Percentiles rank a stretch among this genome's conserved stretches.
These are phyloP conservation scores for Mesocricetus auratus DNA, from an alignment of 2,113 vertebrate species.

Conservation along the genomic window DNA sequence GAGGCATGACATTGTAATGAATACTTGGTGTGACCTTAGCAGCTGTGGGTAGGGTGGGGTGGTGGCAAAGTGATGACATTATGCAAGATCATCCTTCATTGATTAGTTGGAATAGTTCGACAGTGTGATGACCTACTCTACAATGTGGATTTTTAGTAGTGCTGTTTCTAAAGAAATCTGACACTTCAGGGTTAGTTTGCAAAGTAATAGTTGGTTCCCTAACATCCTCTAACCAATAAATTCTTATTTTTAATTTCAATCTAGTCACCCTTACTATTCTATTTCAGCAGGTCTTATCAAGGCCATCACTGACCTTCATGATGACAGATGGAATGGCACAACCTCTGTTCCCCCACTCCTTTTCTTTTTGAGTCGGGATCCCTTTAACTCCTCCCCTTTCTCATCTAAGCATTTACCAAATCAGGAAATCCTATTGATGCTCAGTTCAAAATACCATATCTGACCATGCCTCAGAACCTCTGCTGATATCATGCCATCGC, in stretches of 20 bases:
- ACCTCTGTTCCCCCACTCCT: not conserved
- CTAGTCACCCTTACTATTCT: not conserved
- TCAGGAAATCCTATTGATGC: not conserved
- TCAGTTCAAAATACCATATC: constrained; percentile 23
- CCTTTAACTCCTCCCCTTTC: not conserved
- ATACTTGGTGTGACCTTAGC: constrained; percentile 3
- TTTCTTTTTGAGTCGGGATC: not conserved
- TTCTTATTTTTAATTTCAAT: not conserved
- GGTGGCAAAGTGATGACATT: not conserved
- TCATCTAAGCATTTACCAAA: not conserved
- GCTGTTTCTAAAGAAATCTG: not conserved
- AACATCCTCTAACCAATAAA: not conserved
- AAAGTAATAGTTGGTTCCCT: constrained; percentile 34
- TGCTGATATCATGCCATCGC: not conserved
- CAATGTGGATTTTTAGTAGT: constrained; percentile 7
- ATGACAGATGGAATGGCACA: constrained; percentile 2
- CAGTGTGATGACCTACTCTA: not conserved
- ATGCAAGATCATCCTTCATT: constrained; percentile 5
- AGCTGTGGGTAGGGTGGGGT: not conserved
- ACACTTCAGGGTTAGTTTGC: not conserved
- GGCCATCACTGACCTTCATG: constrained; percentile 1
- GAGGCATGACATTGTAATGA: not conserved
- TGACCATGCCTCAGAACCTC: not conserved
- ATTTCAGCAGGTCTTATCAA: constrained; percentile 10
- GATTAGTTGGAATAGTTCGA: constrained; percentile 44